Conservation (phyloP, 2,888 invertebrate species). For the Cephus nigrinus region DNA sequence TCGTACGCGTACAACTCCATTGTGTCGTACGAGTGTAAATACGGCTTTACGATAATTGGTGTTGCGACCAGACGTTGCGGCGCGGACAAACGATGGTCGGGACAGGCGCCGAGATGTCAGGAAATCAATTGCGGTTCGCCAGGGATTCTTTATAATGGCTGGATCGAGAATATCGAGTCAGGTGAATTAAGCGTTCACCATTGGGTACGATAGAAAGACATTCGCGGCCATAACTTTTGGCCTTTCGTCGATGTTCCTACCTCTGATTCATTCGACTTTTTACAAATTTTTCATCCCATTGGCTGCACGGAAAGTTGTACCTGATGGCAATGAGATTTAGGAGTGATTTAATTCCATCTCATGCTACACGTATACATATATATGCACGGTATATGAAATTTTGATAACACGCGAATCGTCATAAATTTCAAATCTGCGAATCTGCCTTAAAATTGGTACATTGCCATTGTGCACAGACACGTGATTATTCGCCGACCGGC, state of each 20-base stretch:
- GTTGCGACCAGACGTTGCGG: slow-evolving; percentile 92
- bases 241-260: neutral
- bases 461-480: neutral
- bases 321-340: neutral
- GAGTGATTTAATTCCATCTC: neutral
- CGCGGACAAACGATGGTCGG: slow-evolving; percentile 95
- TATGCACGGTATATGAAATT: neutral
- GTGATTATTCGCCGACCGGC: neutral
- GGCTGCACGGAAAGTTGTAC: neutral
- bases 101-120: slow-evolving; percentile 90
- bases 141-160: slow-evolving; percentile 94
- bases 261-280: slow-evolving; percentile 3
- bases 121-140: slow-evolving; percentile 98
- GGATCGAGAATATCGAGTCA: slow-evolving; percentile 89
- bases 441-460: neutral
- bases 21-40: slow-evolving; percentile 95
- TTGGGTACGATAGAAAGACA: neutral
- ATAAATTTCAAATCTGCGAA: neutral
- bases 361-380: too few species aligned
- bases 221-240: slow-evolving; percentile 3
- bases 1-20: slow-evolving; percentile 95
- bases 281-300: neutral
- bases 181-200: slow-evolving; percentile 37
- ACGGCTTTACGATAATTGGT: slow-evolving; percentile 92
- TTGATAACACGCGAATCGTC: neutral